Evolutionary conservation across 2,113 vertebrate genomes (phyloP), one percentile per base, ranked within the genome.

Genomic region (Anhinga rufa): DNA sequence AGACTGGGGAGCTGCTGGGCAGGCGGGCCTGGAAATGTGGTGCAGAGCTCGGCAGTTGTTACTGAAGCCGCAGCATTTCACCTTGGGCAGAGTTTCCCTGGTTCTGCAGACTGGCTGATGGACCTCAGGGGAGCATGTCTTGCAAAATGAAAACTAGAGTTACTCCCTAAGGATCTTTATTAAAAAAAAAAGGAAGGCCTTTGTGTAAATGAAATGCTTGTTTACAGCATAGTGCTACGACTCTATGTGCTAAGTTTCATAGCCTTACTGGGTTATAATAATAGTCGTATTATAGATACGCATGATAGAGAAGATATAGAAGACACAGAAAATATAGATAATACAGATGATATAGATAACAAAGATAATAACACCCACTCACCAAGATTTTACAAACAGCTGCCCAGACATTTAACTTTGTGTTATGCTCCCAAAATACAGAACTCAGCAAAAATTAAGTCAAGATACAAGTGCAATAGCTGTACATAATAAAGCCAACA

Each of bases 21-120:
- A 82, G 77, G 81, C 61, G 40, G 42, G 32, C 26, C 79, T 86
- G 86, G 64, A 66, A 90, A 92, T 0, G 1, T 17, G 22, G 14
- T 42, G 71, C 38, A 58, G 82, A 93, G 17, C 42, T 90, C 4
- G 0, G 79, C 76, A 93, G 88, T 84, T 82, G 71, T 54, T 90
- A 31, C 69, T 60, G 76, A 92, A 81, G 72, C 68, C 24, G 79
- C 0, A 0, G 42, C 1, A 0, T 64, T 94, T 82, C 0, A 6
- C 77, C 10, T 0, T 0, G 5, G 78, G 84, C 81, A 91, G 81
- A 70, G 29, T 15, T 91, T 22, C 32, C 31, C 12, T 11, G 2
- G 18, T 52, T 69, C 71, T 82, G 64, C n/a, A 9, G 0, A 0
- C 26, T 22, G 68, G 38, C 62, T 77, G 72, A 28, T 0, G 0